Evolutionary conservation across 2,797 vertebrate genomes (phyloP).

Genomic region (Gadopsis bispinosus): DNA sequence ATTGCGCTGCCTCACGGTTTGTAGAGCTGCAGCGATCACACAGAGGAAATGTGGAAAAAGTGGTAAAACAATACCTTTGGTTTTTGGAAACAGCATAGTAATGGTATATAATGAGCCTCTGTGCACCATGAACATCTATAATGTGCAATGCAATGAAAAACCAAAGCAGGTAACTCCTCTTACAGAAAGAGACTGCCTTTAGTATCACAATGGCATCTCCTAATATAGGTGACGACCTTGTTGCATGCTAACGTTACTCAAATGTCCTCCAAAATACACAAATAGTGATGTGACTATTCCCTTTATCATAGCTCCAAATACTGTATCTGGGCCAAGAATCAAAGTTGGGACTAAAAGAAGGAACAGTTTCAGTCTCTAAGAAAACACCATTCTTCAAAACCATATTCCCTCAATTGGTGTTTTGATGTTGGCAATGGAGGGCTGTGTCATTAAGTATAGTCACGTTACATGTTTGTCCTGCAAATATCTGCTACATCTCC

Average conservation of each 20-base stretch:
- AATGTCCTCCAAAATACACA: not conserved
- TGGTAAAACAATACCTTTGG: constrained; percentile 45
- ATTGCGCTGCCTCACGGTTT: constrained; percentile 66
- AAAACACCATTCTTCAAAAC: not conserved
- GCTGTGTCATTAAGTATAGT: not conserved
- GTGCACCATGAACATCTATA: not conserved
- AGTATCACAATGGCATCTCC: not conserved
- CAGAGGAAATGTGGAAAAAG: constrained; percentile 28
- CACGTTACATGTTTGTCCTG: not conserved
- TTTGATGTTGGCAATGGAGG: not conserved
- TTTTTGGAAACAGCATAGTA: constrained; percentile 23
- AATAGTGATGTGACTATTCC: not conserved
- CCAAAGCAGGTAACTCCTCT: constrained; percentile 1
- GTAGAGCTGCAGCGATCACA: constrained; percentile 37
- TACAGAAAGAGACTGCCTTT: not conserved
- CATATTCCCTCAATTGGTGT: not conserved
- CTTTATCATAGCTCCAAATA: not conserved
- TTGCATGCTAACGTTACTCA: not conserved
- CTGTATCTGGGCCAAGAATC: not conserved
- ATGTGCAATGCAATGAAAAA: not conserved
- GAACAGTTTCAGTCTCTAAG: not conserved
- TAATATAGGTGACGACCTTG: not conserved
- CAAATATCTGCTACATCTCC: not conserved
- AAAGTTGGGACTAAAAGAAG: not conserved
- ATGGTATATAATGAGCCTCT: constrained; percentile 21